These are phyloP conservation scores for Acleris laterana DNA, from an alignment of 2,888 invertebrate genomes.

Conservation along the genomic window DNA sequence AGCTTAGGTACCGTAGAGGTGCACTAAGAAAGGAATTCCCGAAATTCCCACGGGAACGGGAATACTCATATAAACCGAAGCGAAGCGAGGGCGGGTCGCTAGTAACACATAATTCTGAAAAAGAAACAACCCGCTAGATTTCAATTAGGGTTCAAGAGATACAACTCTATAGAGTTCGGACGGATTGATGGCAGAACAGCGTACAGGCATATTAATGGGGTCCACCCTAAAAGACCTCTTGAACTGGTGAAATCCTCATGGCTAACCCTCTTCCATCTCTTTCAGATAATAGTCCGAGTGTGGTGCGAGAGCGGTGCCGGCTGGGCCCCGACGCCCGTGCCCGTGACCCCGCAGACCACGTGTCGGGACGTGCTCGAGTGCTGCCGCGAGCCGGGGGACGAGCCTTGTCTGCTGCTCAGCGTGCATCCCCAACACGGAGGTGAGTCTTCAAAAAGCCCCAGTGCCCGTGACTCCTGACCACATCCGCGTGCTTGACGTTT, in stretches of 20 bases:
- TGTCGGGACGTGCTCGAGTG: conserved; percentile 87
- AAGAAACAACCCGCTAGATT: too few species aligned
- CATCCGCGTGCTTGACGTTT: conserved; percentile 84
- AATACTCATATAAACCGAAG: too few species aligned
- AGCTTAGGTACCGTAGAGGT: too few species aligned
- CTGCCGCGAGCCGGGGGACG: conserved; percentile 87
- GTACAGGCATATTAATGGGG: too few species aligned
- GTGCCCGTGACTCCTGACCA: conserved; percentile 86
- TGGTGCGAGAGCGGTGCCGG: conserved; percentile 84
- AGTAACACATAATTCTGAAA: too few species aligned
- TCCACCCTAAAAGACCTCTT: too few species aligned
- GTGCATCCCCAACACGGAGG: conserved; percentile 84
- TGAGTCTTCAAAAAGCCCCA: conserved; percentile 45
- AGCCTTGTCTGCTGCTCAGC: conserved; percentile 85
- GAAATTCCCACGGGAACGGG: too few species aligned
- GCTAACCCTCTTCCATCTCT: conserved; percentile 41
- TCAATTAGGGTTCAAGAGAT: too few species aligned
- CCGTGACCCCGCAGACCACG: conserved; percentile 87
- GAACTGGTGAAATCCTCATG: background rate
- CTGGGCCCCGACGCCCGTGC: conserved; percentile 84
- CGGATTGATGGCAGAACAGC: too few species aligned
- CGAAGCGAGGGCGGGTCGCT: too few species aligned
- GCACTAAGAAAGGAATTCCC: too few species aligned
- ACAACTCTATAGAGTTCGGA: too few species aligned
- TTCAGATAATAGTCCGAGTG: conserved; percentile 87